Base-by-base conservation (phyloP, 2,888 invertebrate species). In the Dasysyrphus albostriatus region DNA sequence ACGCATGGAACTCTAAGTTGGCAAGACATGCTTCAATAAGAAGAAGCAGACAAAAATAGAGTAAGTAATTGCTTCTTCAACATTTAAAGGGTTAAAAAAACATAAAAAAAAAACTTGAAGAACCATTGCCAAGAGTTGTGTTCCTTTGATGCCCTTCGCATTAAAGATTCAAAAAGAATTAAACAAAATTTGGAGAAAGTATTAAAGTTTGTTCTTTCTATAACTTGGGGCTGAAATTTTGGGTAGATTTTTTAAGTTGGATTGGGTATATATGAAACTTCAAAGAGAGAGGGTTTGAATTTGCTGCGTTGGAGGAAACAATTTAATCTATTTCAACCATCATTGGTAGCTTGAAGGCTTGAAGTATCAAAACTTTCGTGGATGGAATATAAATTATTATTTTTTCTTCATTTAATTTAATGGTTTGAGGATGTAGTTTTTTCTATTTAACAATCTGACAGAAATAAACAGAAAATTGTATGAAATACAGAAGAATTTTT, bases 21-120 rank as follows among this genome's bases (percentile, higher is more conserved):
- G 14, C 39, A 61, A 19, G 61, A 24, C 39, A 39, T 39, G 61
- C 39, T 24, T 61, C 61, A 61, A 61, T 61, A 39, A 7, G 32
- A 3, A 32, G 0, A 32, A 3, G 10, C 12, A 16, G 59, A 56
- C 32, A 56, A 61, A 61, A 37, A 61, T 14, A 42, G 61, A 24
- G 24, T 24, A 14, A 39, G 8, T 37, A 37, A 16, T 24, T 39
- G 61, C 39, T 14, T 39, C 42, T 32, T 14, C 29, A 34, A 3
- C 5, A n/a, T 56, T 34, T n/a, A 56, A 56, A 34, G 56, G 32
- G 56, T 56, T 34, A 9, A 56, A 5, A 5, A 56, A 16, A n/a
- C n/a, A n/a, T n/a, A n/a, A 56, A 56, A 34, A 24, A 24, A 24
- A 1, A 24, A 56, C 9, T 56, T 34, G n/a, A n/a, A 56, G 9